A percentile compares a stretch with the other conserved stretches of the same genome.
phyloP scores from a whole-genome alignment of 2,797 vertebrate genomes.

The Toxotes lorentzi region DNA sequence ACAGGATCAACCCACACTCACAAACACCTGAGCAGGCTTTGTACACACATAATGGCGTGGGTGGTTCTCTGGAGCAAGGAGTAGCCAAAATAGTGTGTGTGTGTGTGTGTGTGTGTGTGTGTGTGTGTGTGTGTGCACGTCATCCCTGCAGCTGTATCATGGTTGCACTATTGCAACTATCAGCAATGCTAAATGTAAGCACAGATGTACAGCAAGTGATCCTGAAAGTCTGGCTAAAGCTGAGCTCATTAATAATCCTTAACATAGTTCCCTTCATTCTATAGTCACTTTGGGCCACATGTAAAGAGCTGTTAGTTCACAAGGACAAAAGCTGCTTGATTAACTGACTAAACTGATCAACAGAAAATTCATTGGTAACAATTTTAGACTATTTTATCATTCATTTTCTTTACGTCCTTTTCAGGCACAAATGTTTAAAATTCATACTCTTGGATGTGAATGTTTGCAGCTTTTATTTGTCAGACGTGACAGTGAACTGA shows the following conservation, averaged over 20 bases:
- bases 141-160: slow-evolving; percentile 55
- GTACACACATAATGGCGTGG: slow-evolving; percentile 47
- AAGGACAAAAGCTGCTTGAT: not conserved
- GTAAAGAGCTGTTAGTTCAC: too few relatives aligned
- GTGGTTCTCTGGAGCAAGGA: slow-evolving; percentile 52
- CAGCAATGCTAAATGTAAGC: slow-evolving; percentile 54
- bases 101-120: slow-evolving; percentile 26
- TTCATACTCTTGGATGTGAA: not conserved
- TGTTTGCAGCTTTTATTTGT: not conserved
- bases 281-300: slow-evolving; percentile 5
- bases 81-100: slow-evolving; percentile 32
- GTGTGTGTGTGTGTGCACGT: slow-evolving; percentile 30
- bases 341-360: not conserved
- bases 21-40: slow-evolving; percentile 52
- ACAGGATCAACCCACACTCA: slow-evolving; percentile 57
- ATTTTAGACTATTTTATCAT: not conserved
- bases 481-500: not conserved
- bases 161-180: slow-evolving; percentile 59
- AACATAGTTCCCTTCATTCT: slow-evolving; percentile 27
- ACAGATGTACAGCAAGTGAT: slow-evolving; percentile 42
- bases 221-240: slow-evolving; percentile 9
- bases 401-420: too few relatives aligned
- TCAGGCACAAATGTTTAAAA: not conserved
- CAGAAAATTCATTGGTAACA: not conserved
- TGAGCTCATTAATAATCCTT: slow-evolving; percentile 59